Conservation (phyloP, 2,888 invertebrate species). For the Neoitamus cyanurus region DNA sequence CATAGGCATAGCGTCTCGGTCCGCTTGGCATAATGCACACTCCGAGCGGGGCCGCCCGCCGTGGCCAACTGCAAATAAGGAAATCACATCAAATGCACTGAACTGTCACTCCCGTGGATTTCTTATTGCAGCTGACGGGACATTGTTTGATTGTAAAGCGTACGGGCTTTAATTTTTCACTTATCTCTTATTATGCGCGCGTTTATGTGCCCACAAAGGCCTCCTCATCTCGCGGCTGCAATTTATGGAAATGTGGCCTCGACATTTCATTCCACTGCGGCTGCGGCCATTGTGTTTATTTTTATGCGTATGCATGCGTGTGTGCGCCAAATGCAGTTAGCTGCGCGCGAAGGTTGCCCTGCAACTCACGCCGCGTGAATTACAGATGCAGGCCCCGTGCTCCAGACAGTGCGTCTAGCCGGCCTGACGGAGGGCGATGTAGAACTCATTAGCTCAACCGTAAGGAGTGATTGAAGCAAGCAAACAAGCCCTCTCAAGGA, state of each 20-base stretch:
- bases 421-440: not conserved
- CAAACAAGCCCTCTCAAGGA: slow-evolving; percentile 18
- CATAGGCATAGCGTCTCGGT: not conserved
- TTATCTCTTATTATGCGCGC: slow-evolving; percentile 43
- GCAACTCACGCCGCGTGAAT: slow-evolving; percentile 1
- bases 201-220: slow-evolving; percentile 15
- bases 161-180: slow-evolving; percentile 47
- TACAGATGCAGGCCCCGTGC: not conserved
- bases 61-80: slow-evolving; percentile 32
- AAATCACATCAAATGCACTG: slow-evolving; percentile 39
- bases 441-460: not conserved
- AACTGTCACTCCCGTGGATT: slow-evolving; percentile 13
- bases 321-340: slow-evolving; percentile 36
- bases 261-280: slow-evolving; percentile 33
- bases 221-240: slow-evolving; percentile 35
- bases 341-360: slow-evolving; percentile 17
- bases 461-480: slow-evolving; percentile 21
- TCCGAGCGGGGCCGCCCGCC: not conserved
- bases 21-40: not conserved
- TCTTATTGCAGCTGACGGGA: slow-evolving; percentile 39
- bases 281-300: slow-evolving; percentile 25
- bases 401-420: slow-evolving; percentile 33
- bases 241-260: slow-evolving; percentile 42
- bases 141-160: slow-evolving; percentile 43
- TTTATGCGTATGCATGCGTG: slow-evolving; percentile 9